These are phyloP conservation scores for Melanotaenia boesemani DNA, from an alignment of 2,797 vertebrate species.

Conservation along the genomic window DNA sequence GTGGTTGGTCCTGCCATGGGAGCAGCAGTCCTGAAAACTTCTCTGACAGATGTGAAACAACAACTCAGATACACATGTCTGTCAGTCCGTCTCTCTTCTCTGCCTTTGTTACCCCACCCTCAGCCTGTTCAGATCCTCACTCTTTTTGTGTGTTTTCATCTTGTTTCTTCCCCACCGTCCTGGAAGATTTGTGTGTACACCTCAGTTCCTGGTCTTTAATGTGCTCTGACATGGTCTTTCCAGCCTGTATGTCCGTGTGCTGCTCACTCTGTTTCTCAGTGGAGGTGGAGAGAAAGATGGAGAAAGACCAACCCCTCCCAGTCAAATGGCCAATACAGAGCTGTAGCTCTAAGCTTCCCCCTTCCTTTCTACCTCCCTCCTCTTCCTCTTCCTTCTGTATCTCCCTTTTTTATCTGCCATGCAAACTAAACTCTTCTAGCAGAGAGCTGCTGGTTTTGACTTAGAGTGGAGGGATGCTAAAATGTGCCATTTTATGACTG, in stretches of 20 bases:
- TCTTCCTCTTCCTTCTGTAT: constrained; percentile 47
- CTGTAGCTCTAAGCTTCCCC: constrained; percentile 44
- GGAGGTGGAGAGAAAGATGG: constrained; percentile 57
- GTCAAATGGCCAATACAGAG: constrained; percentile 75
- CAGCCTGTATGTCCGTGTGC: constrained; percentile 36
- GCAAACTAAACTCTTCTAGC: constrained; percentile 62
- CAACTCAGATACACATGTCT: constrained; percentile 59
- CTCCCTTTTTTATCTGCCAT: constrained; percentile 56
- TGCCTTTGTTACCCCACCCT: constrained; percentile 18
- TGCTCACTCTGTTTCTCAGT: constrained; percentile 47
- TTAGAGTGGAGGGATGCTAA: constrained; percentile 27
- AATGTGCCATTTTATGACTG: constrained; percentile 20
- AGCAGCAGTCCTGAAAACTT: constrained; percentile 74
- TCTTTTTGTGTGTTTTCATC: constrained; percentile 46
- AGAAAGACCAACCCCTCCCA: constrained; percentile 70
- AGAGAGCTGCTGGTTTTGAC: constrained; percentile 44
- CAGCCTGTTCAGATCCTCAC: constrained; percentile 40
- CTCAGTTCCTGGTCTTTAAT: constrained; percentile 41
- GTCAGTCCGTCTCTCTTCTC: constrained; percentile 9
- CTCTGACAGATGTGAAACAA: constrained; percentile 56
- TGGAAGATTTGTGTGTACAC: constrained; percentile 15
- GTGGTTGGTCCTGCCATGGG: constrained; percentile 74
- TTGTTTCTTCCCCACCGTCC: constrained; percentile 31
- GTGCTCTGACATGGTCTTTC: constrained; percentile 44
- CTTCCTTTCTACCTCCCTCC: constrained; percentile 35